Evolutionary conservation across 2,797 vertebrate genomes (phyloP).

Genomic region (Syngnathus acus): DNA sequence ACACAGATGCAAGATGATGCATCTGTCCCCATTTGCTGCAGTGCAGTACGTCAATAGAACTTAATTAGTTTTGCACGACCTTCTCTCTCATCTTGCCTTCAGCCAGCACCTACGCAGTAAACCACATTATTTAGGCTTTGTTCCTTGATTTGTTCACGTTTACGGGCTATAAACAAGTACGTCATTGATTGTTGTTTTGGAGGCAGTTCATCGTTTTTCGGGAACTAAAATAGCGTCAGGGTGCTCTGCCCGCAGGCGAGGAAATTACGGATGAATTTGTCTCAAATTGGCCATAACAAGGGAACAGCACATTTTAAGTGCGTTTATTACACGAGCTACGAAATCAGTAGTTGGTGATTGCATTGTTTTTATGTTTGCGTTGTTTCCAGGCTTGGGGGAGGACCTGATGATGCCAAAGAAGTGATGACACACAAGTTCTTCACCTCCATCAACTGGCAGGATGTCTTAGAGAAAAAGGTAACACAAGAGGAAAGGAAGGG

Average conservation of each 20-base stretch:
- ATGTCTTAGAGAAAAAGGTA: constrained; percentile 86
- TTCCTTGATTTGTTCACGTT: constrained; percentile 42
- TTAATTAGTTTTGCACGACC: constrained; percentile 21
- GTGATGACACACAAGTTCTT: constrained; percentile 95
- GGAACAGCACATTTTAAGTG: constrained; percentile 2
- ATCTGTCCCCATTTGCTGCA: not conserved
- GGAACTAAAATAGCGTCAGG: constrained; percentile 28
- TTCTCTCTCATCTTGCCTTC: constrained; percentile 8
- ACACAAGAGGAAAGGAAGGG: not conserved
- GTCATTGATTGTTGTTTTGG: constrained; percentile 52
- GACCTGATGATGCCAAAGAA: constrained; percentile 85
- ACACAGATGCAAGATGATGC: not conserved
- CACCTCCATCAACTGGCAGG: constrained; percentile 83
- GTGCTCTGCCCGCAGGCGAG: constrained; percentile 30
- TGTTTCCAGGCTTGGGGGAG: constrained; percentile 80
- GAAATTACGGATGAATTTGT: constrained; percentile 38
- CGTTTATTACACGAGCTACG: constrained; percentile 2
- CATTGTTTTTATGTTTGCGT: not conserved
- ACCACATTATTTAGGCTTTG: constrained; percentile 35
- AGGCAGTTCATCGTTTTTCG: constrained; percentile 17
- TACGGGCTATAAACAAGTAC: constrained; percentile 35
- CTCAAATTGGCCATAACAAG: constrained; percentile 17
- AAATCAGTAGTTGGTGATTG: not conserved
- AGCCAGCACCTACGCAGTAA: constrained; percentile 16
- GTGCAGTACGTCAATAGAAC: not conserved